Evolutionary conservation across 2,888 invertebrate genomes (phyloP), one percentile per base, ranked within the genome.

Genomic region (Hirudinaria manillensis): DNA sequence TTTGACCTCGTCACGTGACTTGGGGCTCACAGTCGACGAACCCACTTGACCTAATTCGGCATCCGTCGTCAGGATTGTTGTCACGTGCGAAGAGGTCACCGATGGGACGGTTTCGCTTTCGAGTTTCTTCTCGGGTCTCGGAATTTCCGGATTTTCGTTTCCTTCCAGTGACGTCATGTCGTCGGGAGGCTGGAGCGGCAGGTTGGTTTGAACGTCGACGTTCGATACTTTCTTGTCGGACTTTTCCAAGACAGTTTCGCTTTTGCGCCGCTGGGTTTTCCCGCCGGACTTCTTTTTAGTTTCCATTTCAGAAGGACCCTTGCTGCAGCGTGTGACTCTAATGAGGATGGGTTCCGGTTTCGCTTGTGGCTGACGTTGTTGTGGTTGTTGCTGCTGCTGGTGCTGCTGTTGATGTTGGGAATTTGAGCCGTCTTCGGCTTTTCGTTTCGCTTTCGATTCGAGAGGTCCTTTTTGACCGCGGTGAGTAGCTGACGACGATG

Each of bases 391-490:
- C 13, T 65, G 66, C 21, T 10, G 34, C 27, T 27, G 56, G 61
- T 73, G 56, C 32, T 73, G 73, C 34, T 65, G 73, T 73, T 73
- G 73, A 32, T 73, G 0, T 24, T 66, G 45, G 19, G 55, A 32
- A 7, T 45, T 45, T 16, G 45, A 1, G 1, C 16, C 13, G 45
- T 45, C 45, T 53, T 53, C 16, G 32, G 38, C 29, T 71, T 71
- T 24, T 51, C 10, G 4, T 71, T 55, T 45, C 13, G 45, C 45
- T 16, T 24, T 71, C 7, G 71, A 19, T 0, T 38, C 45, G 45
- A 45, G 45, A 45, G 45, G 45, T 45, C 45, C 45, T 45, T 45
- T 45, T 10, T 45, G 45, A 45, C 13, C 45, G 3, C 45, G 45
- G 45, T 45, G 45, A 45, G 10, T 45, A 45, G 45, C 10, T 45